Evolutionary conservation across 2,113 vertebrate genomes (phyloP), one percentile per base, ranked within the genome.

Genomic region (Larimichthys polyactis): DNA sequence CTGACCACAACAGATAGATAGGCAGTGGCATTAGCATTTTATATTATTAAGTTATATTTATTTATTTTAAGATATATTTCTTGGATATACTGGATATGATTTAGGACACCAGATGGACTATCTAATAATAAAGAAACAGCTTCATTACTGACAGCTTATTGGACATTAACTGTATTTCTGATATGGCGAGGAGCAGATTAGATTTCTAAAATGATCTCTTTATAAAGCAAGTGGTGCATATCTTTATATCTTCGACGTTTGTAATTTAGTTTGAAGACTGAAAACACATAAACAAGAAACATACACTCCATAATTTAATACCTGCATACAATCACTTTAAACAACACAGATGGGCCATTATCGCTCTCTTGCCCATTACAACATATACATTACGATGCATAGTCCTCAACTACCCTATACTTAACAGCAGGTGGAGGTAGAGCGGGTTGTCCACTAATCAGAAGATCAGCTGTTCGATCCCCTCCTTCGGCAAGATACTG

Each of bases 21-120:
- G 7, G 36, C 36, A 58, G 51, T 0, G 64, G 62, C n/a, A 16
- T 16, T 4, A 24, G 12, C 40, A 46, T 67, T 85, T 85, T 68
- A 36, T 12, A 63, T 75, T 43, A 60, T 68, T 54, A 17, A 62
- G n/a, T 24, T 22, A 24, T 24, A 24, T 24, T 24, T 24, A 24
- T 24, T 24, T 24, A 24, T 24, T 24, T 24, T 24, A 27, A 9
- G 29, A 64, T 68, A 40, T 0, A 20, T 16, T 44, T 67, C 14
- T 7, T 49, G 43, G 52, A 43, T 46, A 17, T 70, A 36, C 58
- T 36, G 32, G 32, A 15, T 72, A 17, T 67, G 44, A 36, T 22
- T 43, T 60, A 1, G 5, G 20, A 29, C 4, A 75, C 24, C 22
- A 63, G 24, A 8, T 40, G 36, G 36, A 8, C 36, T 36, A 36